These are phyloP conservation scores for Poeciliopsis occidentalis DNA, from an alignment of 2,113 vertebrate species.

Conservation along the genomic window DNA sequence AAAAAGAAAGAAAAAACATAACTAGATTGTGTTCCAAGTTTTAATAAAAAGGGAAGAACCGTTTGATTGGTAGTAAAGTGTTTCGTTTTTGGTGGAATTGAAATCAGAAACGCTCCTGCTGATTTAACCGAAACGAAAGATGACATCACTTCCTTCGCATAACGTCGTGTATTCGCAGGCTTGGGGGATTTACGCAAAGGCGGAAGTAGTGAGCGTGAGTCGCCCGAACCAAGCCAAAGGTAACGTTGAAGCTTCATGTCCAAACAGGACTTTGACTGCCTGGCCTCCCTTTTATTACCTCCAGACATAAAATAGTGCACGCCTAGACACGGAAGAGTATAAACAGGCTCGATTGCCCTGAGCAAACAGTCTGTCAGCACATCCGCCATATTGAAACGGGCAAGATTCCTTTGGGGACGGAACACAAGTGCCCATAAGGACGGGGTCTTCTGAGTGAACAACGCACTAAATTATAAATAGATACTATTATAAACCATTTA, in stretches of 20 bases:
- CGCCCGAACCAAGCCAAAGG: background rate
- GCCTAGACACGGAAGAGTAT: too few relatives aligned
- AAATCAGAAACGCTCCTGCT: background rate
- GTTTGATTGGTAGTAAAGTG: background rate
- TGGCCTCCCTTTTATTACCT: background rate
- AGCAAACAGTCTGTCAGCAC: background rate
- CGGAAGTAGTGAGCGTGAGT: constrained; percentile 48
- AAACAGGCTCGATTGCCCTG: too few relatives aligned
- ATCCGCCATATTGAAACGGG: background rate
- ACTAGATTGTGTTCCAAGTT: background rate
- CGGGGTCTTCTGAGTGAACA: too few relatives aligned
- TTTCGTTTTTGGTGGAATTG: background rate
- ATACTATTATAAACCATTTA: too few relatives aligned
- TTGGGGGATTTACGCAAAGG: constrained; percentile 24
- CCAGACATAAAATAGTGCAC: background rate
- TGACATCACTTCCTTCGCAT: background rate
- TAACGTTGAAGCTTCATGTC: background rate
- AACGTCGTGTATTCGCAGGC: background rate
- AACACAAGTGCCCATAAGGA: too few relatives aligned
- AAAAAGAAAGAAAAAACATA: background rate
- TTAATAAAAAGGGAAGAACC: background rate
- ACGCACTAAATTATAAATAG: too few relatives aligned
- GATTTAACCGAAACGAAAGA: background rate
- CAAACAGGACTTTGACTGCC: background rate
- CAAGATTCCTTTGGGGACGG: background rate